These are phyloP conservation scores for Nomada ruficornis DNA, from an alignment of 2,888 invertebrate genomes.

Conservation along the genomic window DNA sequence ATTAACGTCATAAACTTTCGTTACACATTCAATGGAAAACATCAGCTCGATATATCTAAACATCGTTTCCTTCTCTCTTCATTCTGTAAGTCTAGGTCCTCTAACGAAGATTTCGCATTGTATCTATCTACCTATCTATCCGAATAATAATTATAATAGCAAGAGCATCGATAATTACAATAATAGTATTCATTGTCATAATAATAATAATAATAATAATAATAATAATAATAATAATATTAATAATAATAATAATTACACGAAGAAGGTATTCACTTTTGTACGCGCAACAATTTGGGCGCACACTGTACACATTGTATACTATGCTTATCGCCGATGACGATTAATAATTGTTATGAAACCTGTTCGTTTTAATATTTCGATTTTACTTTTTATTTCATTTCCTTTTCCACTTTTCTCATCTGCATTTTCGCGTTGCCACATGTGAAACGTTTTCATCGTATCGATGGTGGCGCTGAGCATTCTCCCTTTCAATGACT, in stretches of 20 bases:
- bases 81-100: slow-evolving; percentile 20
- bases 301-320: slow-evolving; percentile 71
- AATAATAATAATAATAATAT: slow-evolving; percentile 59
- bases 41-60: slow-evolving; percentile 44
- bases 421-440: slow-evolving; percentile 42
- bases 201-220: slow-evolving; percentile 63
- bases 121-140: slow-evolving; percentile 54
- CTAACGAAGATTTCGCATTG: slow-evolving; percentile 36
- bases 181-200: slow-evolving; percentile 49
- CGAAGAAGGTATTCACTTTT: slow-evolving; percentile 56
- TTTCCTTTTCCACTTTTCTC: slow-evolving; percentile 30
- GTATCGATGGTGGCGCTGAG: slow-evolving; percentile 43
- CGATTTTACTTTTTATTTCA: slow-evolving; percentile 41
- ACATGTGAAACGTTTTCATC: slow-evolving; percentile 28
- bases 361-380: slow-evolving; percentile 58
- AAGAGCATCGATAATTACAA: slow-evolving; percentile 60
- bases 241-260: slow-evolving; percentile 58
- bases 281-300: slow-evolving; percentile 65
- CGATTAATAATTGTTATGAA: slow-evolving; percentile 70
- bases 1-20: slow-evolving; percentile 65
- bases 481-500: slow-evolving; percentile 55
- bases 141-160: slow-evolving; percentile 69
- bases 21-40: slow-evolving; percentile 56
- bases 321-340: slow-evolving; percentile 64
- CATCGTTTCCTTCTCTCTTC: slow-evolving; percentile 22